Evolutionary conservation across 64 coral and sea anemone species (phyloP), one percentile per base, ranked within the genome.

Genomic region (Actinia tenebrosa): DNA sequence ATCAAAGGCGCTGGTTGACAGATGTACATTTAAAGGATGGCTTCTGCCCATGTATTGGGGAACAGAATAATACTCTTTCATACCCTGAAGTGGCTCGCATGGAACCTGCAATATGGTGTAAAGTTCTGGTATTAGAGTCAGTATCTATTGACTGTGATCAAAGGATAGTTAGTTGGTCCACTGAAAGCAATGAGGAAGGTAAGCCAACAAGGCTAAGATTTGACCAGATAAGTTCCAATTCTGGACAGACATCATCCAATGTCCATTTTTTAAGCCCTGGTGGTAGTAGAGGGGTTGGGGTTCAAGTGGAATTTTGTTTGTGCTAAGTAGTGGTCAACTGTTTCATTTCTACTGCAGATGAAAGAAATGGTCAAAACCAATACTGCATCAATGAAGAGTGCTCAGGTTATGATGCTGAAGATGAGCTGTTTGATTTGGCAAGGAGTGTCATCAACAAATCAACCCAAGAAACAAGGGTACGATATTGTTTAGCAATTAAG

Each of bases 351-450:
- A 58, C 15, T 13, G 13, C 15, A 58, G 63, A 60, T 60, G 82
- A 84, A 4, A 17, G 53, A 25, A 56, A 84, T 45, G 15, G 64
- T 80, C 91, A 89, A 43, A 92, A 87, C 85, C 88, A 71, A 18
- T 96, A 87, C 68, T 92, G 64, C 50, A 92, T 89, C 62, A 89
- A 98, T 80, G 96, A 89, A 23, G 96, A 95, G 60, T 94, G 96
- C 83, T 98, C 94, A 22, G 93, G 93, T 58, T 98, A 95, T 89
- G 93, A 98, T 88, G 86, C 93, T 25, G 93, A 98, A 82, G 96
- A 98, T 78, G 93, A 98, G 63, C 88, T 98, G 20, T 98, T 98
- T 30, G 83, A 84, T 80, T 84, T 98, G 27, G 92, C 96, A 84
- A 43, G 52, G 18, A 90, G 77, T 47, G 75, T 96, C 84, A 96